Evolutionary conservation across 2,797 vertebrate genomes (phyloP).

Genomic region (Pseudochirops corinnae): DNA sequence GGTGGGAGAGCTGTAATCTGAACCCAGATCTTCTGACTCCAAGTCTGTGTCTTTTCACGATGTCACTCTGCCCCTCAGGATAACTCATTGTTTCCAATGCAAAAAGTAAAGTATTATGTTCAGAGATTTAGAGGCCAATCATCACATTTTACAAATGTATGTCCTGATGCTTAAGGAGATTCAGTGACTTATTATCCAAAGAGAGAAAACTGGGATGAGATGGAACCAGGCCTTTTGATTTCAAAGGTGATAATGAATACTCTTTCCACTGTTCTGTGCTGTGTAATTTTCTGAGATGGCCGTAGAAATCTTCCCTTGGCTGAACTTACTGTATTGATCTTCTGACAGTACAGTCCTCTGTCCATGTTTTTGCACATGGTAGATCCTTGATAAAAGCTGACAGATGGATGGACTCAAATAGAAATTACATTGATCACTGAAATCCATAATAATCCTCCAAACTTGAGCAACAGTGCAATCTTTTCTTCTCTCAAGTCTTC

Average conservation of each 20-base stretch:
- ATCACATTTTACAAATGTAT: neutral
- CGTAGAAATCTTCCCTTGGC: constrained; percentile 18
- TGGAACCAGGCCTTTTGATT: neutral
- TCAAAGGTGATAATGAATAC: neutral
- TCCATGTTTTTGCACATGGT: constrained; percentile 16
- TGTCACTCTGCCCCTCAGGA: neutral
- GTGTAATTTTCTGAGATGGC: constrained; percentile 57
- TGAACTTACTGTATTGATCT: neutral
- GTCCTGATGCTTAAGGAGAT: neutral
- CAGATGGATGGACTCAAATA: constrained; percentile 12
- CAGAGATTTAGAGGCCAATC: neutral
- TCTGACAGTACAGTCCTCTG: constrained; percentile 35
- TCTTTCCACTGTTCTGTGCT: neutral
- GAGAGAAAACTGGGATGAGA: neutral
- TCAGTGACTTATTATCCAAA: neutral
- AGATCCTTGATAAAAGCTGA: neutral
- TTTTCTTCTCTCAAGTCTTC: neutral
- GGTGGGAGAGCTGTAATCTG: neutral
- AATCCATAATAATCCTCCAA: constrained; percentile 31
- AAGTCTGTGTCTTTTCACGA: neutral
- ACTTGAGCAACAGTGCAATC: constrained; percentile 4
- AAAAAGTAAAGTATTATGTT: neutral
- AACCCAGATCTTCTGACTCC: neutral
- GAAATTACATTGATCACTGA: constrained; percentile 30
- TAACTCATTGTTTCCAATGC: neutral